Percentiles rank a stretch among this genome's conserved stretches.
Conservation (phyloP, 2,113 vertebrate genomes). For the Triplophysa siluroides region DNA sequence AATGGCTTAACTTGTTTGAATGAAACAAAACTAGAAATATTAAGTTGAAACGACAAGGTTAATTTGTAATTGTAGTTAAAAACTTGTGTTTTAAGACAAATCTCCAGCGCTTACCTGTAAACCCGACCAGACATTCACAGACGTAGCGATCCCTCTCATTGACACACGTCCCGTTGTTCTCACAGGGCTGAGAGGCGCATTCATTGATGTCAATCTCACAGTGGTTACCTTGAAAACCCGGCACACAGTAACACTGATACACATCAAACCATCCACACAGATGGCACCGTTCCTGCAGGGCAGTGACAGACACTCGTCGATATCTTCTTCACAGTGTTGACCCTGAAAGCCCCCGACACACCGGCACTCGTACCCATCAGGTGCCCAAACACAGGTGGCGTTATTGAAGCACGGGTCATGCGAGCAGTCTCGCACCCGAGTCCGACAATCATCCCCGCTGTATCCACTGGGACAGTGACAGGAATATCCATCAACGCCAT, state of each 20-base stretch:
- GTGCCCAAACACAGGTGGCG: conserved; percentile 70
- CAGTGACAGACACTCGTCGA: conserved; percentile 77
- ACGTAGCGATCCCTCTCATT: conserved; percentile 85
- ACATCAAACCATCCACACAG: conserved; percentile 75
- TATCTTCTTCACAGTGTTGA: conserved; percentile 71
- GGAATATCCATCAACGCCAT: conserved; percentile 60
- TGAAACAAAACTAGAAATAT: too few species aligned
- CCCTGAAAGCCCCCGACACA: conserved; percentile 79
- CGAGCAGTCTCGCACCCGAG: conserved; percentile 66
- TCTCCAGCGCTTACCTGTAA: conserved; percentile 76
- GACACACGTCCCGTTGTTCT: conserved; percentile 84
- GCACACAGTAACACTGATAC: conserved; percentile 94
- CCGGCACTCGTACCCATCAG: conserved; percentile 69
- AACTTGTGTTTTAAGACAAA: too few species aligned
- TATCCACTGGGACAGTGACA: conserved; percentile 77
- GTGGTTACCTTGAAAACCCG: conserved; percentile 90
- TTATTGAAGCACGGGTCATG: conserved; percentile 78
- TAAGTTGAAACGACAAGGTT: too few species aligned
- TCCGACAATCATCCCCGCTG: conserved; percentile 67
- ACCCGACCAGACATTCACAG: conserved; percentile 83
- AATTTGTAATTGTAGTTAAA: too few species aligned
- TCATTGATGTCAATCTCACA: conserved; percentile 97
- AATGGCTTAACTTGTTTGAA: too few species aligned
- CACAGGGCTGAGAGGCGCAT: conserved; percentile 89
- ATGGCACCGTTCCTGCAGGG: conserved; percentile 92